Conservation (phyloP, 2,888 invertebrate species). For the Eucera pruinosa region DNA sequence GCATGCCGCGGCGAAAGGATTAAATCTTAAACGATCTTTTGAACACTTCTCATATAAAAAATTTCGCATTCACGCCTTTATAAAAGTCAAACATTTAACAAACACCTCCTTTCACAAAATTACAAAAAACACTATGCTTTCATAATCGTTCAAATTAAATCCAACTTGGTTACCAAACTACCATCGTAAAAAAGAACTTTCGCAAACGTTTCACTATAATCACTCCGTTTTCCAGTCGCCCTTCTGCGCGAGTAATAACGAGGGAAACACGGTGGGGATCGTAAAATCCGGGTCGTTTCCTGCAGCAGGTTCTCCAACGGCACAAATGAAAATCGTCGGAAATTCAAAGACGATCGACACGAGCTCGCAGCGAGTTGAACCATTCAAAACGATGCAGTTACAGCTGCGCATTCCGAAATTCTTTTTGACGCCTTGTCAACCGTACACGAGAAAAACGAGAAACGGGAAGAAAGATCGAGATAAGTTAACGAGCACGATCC, state of each 20-base stretch:
- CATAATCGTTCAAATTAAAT: slow-evolving; percentile 9
- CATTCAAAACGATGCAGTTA: slow-evolving; percentile 50
- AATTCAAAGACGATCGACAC: slow-evolving; percentile 39
- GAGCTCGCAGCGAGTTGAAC: slow-evolving; percentile 10
- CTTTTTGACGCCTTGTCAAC: slow-evolving; percentile 68
- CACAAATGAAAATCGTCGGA: slow-evolving; percentile 10
- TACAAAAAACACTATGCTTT: neutral
- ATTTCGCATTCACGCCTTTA: neutral
- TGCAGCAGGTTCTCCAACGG: slow-evolving; percentile 2
- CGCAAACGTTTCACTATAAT: slow-evolving; percentile 4
- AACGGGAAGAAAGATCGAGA: slow-evolving; percentile 63
- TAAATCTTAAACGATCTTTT: too few species aligned
- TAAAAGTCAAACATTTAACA: neutral
- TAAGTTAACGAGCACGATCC: slow-evolving; percentile 69
- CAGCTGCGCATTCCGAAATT: slow-evolving; percentile 66
- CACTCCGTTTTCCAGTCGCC: slow-evolving; percentile 12
- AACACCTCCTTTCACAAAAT: neutral
- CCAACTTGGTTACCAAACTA: neutral
- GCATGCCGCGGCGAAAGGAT: too few species aligned
- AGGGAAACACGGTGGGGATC: slow-evolving; percentile 15
- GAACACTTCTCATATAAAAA: neutral
- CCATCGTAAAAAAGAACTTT: neutral
- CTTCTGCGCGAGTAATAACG: slow-evolving; percentile 23
- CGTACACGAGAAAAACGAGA: slow-evolving; percentile 30
- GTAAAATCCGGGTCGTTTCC: slow-evolving; percentile 37